Percentiles rank a stretch among this genome's conserved stretches.
phyloP scores from a whole-genome alignment of 2,113 vertebrate species.

The Promerops cafer region DNA sequence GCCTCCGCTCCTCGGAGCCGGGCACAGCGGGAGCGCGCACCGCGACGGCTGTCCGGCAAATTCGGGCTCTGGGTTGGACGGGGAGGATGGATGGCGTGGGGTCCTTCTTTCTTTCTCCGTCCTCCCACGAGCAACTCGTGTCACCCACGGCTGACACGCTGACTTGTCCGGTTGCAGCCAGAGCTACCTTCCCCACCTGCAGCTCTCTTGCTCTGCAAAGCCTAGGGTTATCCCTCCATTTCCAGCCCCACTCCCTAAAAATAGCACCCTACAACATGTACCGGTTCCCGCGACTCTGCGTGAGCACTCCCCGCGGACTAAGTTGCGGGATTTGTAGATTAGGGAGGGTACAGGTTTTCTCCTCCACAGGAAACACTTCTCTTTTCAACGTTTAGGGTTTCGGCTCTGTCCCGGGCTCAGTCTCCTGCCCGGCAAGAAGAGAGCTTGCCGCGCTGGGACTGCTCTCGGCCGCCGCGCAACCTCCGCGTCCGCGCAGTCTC shows the following conservation, averaged over 20 bases:
- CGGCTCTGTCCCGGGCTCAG: neutral
- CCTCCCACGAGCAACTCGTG: neutral
- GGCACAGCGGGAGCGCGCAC: neutral
- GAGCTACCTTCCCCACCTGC: neutral
- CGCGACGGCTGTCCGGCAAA: neutral
- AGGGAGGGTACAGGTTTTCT: neutral
- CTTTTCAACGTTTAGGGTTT: neutral
- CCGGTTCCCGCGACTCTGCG: neutral
- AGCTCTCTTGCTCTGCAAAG: too few species aligned
- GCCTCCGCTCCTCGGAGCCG: neutral
- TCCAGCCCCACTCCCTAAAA: neutral
- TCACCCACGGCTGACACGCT: neutral
- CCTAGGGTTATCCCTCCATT: neutral
- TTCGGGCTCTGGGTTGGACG: neutral
- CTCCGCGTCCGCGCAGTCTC: neutral
- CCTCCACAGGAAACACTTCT: fast-evolving
- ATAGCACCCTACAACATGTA: neutral
- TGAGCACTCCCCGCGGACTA: neutral
- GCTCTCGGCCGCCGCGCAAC: neutral
- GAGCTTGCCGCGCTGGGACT: neutral
- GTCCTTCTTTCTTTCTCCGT: neutral
- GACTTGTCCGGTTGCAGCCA: fast-evolving
- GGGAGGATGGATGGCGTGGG: too few species aligned
- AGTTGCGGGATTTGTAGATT: neutral
- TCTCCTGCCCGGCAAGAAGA: neutral